Conservation (phyloP, 35 echinoderm and acorn worm species). For the Ptychodera flava region DNA sequence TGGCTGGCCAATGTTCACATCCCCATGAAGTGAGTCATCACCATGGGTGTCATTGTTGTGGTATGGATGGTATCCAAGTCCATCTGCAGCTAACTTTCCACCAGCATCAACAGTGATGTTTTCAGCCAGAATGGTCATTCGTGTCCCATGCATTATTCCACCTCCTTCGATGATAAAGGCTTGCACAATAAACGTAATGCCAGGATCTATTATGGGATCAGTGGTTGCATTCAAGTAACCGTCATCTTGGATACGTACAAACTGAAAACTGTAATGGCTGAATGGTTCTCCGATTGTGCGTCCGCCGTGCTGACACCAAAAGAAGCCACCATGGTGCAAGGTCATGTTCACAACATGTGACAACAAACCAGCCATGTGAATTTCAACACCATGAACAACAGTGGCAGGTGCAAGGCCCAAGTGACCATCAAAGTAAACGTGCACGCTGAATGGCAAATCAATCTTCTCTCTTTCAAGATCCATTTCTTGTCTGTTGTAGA, state of each 20-base stretch:
- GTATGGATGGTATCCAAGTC: slow-evolving; percentile 41
- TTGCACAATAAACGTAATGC: slow-evolving; percentile 58
- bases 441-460: slow-evolving; percentile 77
- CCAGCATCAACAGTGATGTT: slow-evolving; percentile 87
- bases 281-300: slow-evolving; percentile 53
- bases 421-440: slow-evolving; percentile 78
- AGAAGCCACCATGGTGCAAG: slow-evolving; percentile 71
- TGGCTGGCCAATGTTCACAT: slow-evolving; percentile 78
- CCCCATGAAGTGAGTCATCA: slow-evolving; percentile 64
- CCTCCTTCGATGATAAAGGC: slow-evolving; percentile 69
- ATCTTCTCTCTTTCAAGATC: slow-evolving; percentile 78
- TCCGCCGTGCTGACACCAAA: slow-evolving; percentile 75
- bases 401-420: slow-evolving; percentile 71
- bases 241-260: slow-evolving; percentile 70
- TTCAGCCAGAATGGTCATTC: slow-evolving; percentile 44
- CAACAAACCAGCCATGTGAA: slow-evolving; percentile 63
- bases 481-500: slow-evolving; percentile 77
- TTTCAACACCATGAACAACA: slow-evolving; percentile 82
- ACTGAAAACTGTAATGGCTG: slow-evolving; percentile 65
- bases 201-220: slow-evolving; percentile 75
- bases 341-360: slow-evolving; percentile 81
- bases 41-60: slow-evolving; percentile 84
- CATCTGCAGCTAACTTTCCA: slow-evolving; percentile 62
- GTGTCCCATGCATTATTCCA: slow-evolving; percentile 65
- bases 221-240: slow-evolving; percentile 51